Base-by-base conservation (phyloP, 2,113 vertebrate genomes). In the Sinocyclocheilus maitianheensis region DNA sequence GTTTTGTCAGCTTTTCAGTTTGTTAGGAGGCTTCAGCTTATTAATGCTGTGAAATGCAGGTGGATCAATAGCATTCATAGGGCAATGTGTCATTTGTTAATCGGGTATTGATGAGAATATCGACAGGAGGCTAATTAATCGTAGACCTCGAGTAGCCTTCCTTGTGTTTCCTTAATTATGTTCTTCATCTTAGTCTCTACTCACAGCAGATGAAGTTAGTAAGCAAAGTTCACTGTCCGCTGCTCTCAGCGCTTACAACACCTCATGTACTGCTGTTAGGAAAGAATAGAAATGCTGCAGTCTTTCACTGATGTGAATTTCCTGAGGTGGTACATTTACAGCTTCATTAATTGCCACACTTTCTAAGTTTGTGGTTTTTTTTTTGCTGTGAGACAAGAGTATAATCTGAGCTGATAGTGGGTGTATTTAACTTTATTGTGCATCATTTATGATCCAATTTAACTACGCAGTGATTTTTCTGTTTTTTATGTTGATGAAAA, bases 61-160 rank as follows among this genome's bases (percentile, higher is more conserved):
- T 95, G 92, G 97, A 98, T 99, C 98, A 97, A 99, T 99, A 97
- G 93, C 93, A 95, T 96, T 97, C 97, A 97, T 97, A 96, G 96
- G 95, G 96, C 96, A 95, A 96, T 98, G 96, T 98, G 97, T 99
- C 98, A 97, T 98, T 98, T 96, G 97, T 97, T 98, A 99, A 99
- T 99, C 98, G 96, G 97, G 96, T 98, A 99, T 99, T 98, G 97
- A 99, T 98, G 97, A 97, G 96, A 96, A 94, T 97, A 99, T 99
- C 96, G 97, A 97, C 97, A 97, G 90, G n/a, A 94, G 93, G 95
- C 96, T 99, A 98, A 99, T 99, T 99, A 98, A 99, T 99, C 97
- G 97, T 95, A 91, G 95, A 94, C 95, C 95, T 94, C 90, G 93
- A 69, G 91, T 94, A 91, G 93, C 95, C 96, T 96, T 97, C 98